A percentile compares a stretch with the other conserved stretches of the same genome.
phyloP scores from a whole-genome alignment of 2,797 vertebrate genomes.

The Syndactyla subalaris region DNA sequence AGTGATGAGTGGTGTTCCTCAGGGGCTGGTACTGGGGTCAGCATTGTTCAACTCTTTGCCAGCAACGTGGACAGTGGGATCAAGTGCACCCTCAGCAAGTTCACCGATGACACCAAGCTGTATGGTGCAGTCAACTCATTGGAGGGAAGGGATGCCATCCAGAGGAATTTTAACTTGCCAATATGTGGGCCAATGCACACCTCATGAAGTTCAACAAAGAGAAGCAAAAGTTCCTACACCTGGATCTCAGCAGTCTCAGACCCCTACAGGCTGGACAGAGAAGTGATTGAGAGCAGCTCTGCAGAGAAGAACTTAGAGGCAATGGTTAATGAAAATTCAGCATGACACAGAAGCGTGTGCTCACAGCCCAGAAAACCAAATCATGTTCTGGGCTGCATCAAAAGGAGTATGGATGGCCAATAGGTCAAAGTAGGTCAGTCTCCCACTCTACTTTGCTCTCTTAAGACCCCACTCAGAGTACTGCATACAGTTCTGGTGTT shows the following conservation, averaged over 20 bases:
- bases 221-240: neutral
- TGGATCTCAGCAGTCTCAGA: neutral
- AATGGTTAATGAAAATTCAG: neutral
- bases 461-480: neutral
- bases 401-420: accelerated
- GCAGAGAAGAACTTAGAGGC: neutral
- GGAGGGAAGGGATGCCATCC: neutral
- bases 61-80: accelerated
- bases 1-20: too few species aligned
- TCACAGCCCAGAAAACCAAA: accelerated
- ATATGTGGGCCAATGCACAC: neutral
- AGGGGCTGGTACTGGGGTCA: neutral
- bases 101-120: neutral
- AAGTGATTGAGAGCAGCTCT: neutral
- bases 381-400: accelerated
- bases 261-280: neutral
- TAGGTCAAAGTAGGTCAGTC: too few species aligned
- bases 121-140: accelerated
- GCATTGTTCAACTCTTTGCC: neutral
- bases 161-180: neutral
- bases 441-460: neutral
- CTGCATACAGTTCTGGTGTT: neutral
- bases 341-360: accelerated
- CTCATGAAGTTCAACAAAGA: neutral
- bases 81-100: neutral